These are phyloP conservation scores for Pipistrellus kuhlii DNA, from an alignment of 2,797 vertebrate species.

Conservation along the genomic window DNA sequence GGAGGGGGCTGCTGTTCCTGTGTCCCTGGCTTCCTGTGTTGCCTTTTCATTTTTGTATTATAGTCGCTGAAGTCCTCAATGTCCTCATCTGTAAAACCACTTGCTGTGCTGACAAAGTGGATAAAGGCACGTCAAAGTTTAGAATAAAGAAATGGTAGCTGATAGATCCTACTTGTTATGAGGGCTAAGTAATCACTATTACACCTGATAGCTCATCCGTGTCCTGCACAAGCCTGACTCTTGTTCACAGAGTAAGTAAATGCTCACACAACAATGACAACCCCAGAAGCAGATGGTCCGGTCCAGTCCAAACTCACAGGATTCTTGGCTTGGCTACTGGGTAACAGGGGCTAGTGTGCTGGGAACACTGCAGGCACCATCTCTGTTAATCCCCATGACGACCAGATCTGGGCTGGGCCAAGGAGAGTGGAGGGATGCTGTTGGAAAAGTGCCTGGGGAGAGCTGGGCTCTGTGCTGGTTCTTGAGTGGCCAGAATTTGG, in stretches of 20 bases:
- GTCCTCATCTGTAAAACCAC: background rate
- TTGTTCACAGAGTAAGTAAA: background rate
- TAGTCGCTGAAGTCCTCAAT: background rate
- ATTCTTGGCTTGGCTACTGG: background rate
- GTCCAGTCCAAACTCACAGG: background rate
- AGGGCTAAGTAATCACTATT: background rate
- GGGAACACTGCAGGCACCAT: accelerated
- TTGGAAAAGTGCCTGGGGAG: background rate
- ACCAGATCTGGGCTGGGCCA: background rate
- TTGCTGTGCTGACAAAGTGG: background rate
- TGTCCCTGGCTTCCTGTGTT: background rate
- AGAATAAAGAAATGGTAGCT: background rate
- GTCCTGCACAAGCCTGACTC: too few species aligned
- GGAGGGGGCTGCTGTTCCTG: background rate
- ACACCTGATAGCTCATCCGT: accelerated
- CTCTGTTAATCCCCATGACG: background rate
- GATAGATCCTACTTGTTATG: too few species aligned
- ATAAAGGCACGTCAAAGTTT: too few species aligned
- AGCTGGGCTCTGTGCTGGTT: background rate
- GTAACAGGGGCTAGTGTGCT: background rate
- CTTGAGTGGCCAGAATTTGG: background rate
- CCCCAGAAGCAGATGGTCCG: background rate
- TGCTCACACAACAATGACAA: accelerated
- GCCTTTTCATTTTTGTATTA: background rate
- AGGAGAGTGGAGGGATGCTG: background rate